Evolutionary conservation across 2,888 invertebrate species (phyloP), one percentile per base, ranked within the genome.

Genomic region (Lysandra coridon): DNA sequence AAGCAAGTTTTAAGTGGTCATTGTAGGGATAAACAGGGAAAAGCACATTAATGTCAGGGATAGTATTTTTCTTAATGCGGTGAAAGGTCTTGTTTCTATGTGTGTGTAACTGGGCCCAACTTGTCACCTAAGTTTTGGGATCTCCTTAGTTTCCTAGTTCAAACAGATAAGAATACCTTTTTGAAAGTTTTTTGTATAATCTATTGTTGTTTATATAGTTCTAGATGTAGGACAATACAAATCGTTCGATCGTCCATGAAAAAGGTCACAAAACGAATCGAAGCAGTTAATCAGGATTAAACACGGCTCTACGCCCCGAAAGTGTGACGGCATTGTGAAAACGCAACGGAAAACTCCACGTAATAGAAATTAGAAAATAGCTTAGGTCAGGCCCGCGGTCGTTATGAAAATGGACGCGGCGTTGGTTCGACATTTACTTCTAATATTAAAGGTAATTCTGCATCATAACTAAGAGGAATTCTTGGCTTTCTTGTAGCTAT

Each of bases 301-400:
- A 53, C 14, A 69, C 76, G 76, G 74, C 60, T 82, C 82, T 83
- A 79, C 83, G 80, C 78, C 81, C 79, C n/a, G 89, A 91, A 92
- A 91, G 90, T 92, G 91, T 89, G 87, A 88, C 88, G 83, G 87
- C 88, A 86, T 87, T 80, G 89, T 89, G 88, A 89, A 90, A 90
- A 84, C 83, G 84, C 78, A 60, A 80, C 80, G 83, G 81, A 83
- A 82, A 83, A 84, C 14, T 76, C 53, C 75, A 53, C 75, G 76
- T 78, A 80, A 80, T 78, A 74, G 76, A 14, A 53, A 76, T 53
- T 76, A 49, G 30, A 44, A 37, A 74, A 40, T 74, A 0, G 1
- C 33, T 69, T 10, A 69, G 33, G 69, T 37, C 69, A 69, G 17
- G 4, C 14, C 33, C 40, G 40, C 40, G 69, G 37, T 69, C 64